phyloP scores from a whole-genome alignment of 2,888 invertebrate species.

The Heliconius ismenius region DNA sequence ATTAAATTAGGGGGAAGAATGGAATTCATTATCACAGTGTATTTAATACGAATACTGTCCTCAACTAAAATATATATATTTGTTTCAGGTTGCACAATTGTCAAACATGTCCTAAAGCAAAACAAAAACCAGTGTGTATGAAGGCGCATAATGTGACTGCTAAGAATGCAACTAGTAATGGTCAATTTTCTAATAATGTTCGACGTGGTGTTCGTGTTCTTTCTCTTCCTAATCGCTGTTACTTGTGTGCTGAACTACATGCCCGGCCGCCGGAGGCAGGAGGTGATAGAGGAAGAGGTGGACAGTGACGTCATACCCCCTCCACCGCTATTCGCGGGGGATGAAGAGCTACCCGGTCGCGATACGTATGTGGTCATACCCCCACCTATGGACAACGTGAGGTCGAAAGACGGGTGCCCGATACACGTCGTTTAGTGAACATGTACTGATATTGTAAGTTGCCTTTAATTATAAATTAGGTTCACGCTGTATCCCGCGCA shows the following conservation, averaged over 20 bases:
- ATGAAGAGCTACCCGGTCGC: slow-evolving; percentile 63
- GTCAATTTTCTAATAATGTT: slow-evolving; percentile 93
- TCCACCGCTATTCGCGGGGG: slow-evolving; percentile 73
- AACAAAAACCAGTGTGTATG: slow-evolving; percentile 32
- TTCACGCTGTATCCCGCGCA: no score
- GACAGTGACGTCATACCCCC: slow-evolving; percentile 78
- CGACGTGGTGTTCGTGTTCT: slow-evolving; percentile 93
- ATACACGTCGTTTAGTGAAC: slow-evolving; percentile 76
- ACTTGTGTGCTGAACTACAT: slow-evolving; percentile 92
- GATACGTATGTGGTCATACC: slow-evolving; percentile 79
- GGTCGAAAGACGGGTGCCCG: slow-evolving; percentile 74
- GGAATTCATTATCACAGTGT: neutral
- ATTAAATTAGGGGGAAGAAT: neutral
- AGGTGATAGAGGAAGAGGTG: slow-evolving; percentile 75
- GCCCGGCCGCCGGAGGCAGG: slow-evolving; percentile 82
- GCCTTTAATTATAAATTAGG: neutral
- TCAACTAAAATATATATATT: slow-evolving; percentile 2
- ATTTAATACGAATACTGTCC: neutral
- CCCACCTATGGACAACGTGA: slow-evolving; percentile 68
- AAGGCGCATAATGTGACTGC: slow-evolving; percentile 70
- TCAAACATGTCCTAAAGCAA: slow-evolving; percentile 41
- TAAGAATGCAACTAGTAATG: slow-evolving; percentile 90
- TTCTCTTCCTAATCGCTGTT: slow-evolving; percentile 91
- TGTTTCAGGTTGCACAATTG: slow-evolving; percentile 43
- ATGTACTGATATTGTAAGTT: slow-evolving; percentile 73